These are phyloP conservation scores for Columbina picui DNA, from an alignment of 2,113 vertebrate genomes.

Conservation along the genomic window DNA sequence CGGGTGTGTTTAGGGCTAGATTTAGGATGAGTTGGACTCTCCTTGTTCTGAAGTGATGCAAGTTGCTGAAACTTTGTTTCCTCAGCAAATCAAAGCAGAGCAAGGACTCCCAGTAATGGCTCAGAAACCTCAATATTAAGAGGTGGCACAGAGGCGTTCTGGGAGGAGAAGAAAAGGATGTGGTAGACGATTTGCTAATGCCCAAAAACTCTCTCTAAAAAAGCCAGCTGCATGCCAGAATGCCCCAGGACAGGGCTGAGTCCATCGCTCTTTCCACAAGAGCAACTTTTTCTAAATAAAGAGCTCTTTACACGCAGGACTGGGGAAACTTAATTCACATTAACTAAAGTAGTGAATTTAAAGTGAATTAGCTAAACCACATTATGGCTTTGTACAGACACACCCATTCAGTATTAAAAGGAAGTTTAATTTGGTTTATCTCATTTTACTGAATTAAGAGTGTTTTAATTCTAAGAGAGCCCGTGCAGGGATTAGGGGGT, in stretches of 20 bases:
- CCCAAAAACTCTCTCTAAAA: slow-evolving; percentile 16
- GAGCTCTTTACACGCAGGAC: background rate
- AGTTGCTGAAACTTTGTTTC: slow-evolving; percentile 7
- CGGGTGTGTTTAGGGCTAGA: background rate
- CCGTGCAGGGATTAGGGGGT: background rate
- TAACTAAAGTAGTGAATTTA: slow-evolving; percentile 20
- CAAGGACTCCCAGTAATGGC: background rate
- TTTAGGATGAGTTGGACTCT: background rate
- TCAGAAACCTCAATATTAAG: slow-evolving; percentile 28
- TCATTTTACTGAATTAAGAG: slow-evolving; percentile 18
- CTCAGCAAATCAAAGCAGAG: background rate
- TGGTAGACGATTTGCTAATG: slow-evolving; percentile 52
- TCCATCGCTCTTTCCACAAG: slow-evolving; percentile 25
- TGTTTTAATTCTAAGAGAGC: slow-evolving; percentile 15
- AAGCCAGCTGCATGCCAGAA: background rate
- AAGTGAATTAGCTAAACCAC: slow-evolving; percentile 43
- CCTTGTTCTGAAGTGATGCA: background rate
- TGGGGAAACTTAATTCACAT: slow-evolving; percentile 43
- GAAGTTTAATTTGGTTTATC: slow-evolving; percentile 27
- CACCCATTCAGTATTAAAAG: background rate
- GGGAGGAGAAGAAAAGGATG: slow-evolving; percentile 51
- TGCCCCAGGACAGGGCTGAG: slow-evolving; percentile 20
- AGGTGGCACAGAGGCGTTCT: background rate
- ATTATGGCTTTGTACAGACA: background rate
- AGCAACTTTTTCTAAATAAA: slow-evolving; percentile 27